phyloP scores from a whole-genome alignment of 2,888 invertebrate genomes.

The Ernsta delagoae region DNA sequence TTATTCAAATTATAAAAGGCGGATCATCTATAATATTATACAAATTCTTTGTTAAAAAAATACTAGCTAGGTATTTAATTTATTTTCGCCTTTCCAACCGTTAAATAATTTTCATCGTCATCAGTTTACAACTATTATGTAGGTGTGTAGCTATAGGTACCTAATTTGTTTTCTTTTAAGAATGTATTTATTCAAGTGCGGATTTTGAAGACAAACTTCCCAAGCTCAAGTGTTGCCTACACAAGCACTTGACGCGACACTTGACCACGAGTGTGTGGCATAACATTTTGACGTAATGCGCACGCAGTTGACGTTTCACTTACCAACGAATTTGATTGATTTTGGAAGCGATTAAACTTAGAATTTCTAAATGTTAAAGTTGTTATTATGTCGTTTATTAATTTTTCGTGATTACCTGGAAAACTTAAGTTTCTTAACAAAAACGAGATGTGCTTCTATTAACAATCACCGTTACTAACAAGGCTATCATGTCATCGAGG shows the following conservation, averaged over 20 bases:
- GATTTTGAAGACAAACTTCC: background rate
- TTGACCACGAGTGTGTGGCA: background rate
- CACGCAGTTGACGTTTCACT: constrained; percentile 1
- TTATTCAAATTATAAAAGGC: too few relatives aligned
- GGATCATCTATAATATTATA: too few relatives aligned
- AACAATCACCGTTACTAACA: constrained; percentile 19
- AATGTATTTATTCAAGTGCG: background rate
- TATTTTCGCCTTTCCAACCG: too few relatives aligned
- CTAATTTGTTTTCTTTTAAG: background rate
- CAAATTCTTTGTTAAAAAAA: too few relatives aligned
- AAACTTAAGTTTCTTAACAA: too few relatives aligned
- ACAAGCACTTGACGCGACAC: background rate
- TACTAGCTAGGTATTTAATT: too few relatives aligned
- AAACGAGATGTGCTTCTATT: too few relatives aligned
- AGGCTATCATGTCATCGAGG: constrained; percentile 28
- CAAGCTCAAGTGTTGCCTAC: background rate
- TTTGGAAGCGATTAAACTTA: background rate
- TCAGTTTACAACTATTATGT: too few relatives aligned
- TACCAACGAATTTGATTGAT: background rate
- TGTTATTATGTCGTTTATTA: background rate
- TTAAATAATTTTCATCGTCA: too few relatives aligned
- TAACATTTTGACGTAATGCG: constrained; percentile 4
- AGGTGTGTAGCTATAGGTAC: too few relatives aligned
- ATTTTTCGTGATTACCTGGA: too few relatives aligned
- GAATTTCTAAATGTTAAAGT: too few relatives aligned